Evolutionary conservation across 2,888 invertebrate species (phyloP), one percentile per base, ranked within the genome.

Genomic region (Crematogaster levior): DNA sequence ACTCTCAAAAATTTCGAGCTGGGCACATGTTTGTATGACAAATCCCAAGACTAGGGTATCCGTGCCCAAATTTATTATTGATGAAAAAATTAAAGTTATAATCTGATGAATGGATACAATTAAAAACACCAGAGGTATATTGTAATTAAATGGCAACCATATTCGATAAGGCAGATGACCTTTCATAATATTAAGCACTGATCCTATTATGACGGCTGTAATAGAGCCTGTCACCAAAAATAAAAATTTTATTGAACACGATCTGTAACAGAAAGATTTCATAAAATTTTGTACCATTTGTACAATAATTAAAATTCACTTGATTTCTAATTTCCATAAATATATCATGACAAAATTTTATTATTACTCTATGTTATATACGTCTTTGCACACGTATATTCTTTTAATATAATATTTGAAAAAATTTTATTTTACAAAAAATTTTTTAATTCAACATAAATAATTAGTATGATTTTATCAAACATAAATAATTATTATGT

Each of bases 1-100:
- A 65, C 68, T 46, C 70, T 89, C 89, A 6, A 91, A 81, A 10
- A 92, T 87, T 56, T 91, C 89, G 27, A 92, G 79, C 37, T 92
- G 90, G 0, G 90, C 83, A 53, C 91, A 91, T 27, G 87, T 87
- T 66, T 88, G 85, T n/a, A 88, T 30, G 18, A 86, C 30, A 0
- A 88, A 65, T 10, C 85, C 86, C 0, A 87, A 81, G 1, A 91
- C 83, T 7, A 92, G 63, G 3, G 89, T 90, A 53, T 91, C 90
- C 40, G 88, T 90, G 1, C 83, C 88, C 0, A 86, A 70, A 56
- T 88, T 88, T 0, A 87, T 82, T 21, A 87, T 15, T 0, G 77
- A 81, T 9, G 7, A 15, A 1, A 60, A 61, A 30, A 60, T 9
- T 5, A 21, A 2, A 30, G 21, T 15, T 2, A 74, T 5, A 2